Evolutionary conservation across 2,113 vertebrate genomes (phyloP).

Genomic region (Cyprinodon variegatus): DNA sequence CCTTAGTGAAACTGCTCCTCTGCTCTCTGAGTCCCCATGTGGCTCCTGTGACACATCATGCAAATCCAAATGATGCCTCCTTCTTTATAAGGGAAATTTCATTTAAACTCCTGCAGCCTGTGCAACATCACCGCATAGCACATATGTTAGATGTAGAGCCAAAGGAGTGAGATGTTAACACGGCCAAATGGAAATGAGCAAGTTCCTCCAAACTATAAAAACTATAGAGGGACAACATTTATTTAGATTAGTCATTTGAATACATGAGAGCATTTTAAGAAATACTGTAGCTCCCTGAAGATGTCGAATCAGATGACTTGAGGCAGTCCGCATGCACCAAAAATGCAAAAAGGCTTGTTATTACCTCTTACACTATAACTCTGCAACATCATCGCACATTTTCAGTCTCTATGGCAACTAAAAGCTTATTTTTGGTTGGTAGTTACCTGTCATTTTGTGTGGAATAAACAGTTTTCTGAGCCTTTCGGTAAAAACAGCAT

Average conservation of each 20-base stretch:
- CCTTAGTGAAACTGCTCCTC: constrained; percentile 46
- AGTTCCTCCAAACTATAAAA: constrained; percentile 54
- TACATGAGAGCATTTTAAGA: too few species aligned
- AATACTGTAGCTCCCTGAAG: neutral
- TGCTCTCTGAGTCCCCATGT: constrained; percentile 56
- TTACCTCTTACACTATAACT: neutral
- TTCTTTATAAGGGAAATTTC: constrained; percentile 59
- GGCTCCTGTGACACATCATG: constrained; percentile 67
- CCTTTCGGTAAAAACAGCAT: neutral
- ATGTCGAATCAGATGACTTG: neutral
- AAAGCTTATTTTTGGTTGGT: neutral
- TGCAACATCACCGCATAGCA: constrained; percentile 74
- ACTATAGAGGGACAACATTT: constrained; percentile 25
- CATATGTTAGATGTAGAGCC: constrained; percentile 68
- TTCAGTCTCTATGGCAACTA: constrained; percentile 2
- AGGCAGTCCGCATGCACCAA: too few species aligned
- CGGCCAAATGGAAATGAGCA: constrained; percentile 50
- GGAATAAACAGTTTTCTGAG: neutral
- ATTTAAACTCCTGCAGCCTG: constrained; percentile 50
- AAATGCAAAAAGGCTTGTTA: neutral
- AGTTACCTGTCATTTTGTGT: neutral
- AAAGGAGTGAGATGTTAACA: constrained; percentile 63
- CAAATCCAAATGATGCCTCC: constrained; percentile 71
- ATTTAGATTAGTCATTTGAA: neutral
- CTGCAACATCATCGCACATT: neutral